phyloP scores from a whole-genome alignment of 2,113 vertebrate species.

The Ursus arctos region DNA sequence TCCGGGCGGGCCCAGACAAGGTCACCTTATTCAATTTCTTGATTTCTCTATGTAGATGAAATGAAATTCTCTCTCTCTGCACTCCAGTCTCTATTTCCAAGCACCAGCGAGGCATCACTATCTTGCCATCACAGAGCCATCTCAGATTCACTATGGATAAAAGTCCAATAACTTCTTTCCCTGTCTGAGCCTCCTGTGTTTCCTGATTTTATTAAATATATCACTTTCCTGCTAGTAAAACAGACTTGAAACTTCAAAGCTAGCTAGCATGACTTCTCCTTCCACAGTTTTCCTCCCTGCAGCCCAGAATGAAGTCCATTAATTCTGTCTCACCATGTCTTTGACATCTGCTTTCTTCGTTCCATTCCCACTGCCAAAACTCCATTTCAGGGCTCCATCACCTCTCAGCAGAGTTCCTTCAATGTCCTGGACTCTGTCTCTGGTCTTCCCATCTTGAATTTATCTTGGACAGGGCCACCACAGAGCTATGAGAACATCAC shows the following conservation, averaged over 20 bases:
- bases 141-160: background rate
- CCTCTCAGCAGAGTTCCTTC: background rate
- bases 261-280: background rate
- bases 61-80: background rate
- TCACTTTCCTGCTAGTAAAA: background rate
- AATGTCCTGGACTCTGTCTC: background rate
- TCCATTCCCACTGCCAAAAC: background rate
- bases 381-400: background rate
- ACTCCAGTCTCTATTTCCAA: background rate
- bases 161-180: background rate
- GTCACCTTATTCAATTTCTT: background rate
- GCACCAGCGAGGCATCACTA: too few species aligned
- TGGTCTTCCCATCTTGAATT: background rate
- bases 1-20: background rate
- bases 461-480: background rate
- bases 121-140: background rate
- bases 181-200: background rate
- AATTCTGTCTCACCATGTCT: background rate
- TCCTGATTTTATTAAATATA: background rate
- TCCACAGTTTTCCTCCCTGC: too few species aligned
- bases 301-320: background rate
- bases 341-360: background rate
- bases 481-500: background rate
- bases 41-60: background rate
- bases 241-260: background rate